Conservation (phyloP, 2,797 vertebrate species). For the Taenioides sp. region DNA sequence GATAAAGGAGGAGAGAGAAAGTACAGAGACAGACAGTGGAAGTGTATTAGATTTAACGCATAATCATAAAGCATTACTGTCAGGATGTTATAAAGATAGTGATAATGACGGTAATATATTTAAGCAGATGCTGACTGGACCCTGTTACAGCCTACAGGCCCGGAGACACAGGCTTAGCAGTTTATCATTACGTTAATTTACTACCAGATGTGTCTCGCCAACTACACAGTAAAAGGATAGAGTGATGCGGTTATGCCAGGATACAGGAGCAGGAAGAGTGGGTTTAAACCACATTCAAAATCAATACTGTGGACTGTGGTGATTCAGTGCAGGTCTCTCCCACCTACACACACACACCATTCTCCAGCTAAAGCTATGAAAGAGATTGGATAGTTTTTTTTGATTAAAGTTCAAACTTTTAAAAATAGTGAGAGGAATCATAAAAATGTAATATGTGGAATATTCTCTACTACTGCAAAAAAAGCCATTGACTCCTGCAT, state of each 20-base stretch:
- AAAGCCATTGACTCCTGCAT: too few relatives aligned
- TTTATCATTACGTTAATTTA: slow-evolving; percentile 61
- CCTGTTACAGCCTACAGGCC: slow-evolving; percentile 28
- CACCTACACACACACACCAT: slow-evolving; percentile 47
- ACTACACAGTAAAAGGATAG: slow-evolving; percentile 7
- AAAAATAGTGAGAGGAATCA: neutral
- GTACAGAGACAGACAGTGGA: slow-evolving; percentile 21
- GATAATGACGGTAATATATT: slow-evolving; percentile 50
- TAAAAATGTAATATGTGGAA: too few relatives aligned
- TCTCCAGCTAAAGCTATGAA: slow-evolving; percentile 47
- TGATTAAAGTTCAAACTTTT: neutral
- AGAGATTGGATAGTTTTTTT: slow-evolving; percentile 22
- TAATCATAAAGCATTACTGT: slow-evolving; percentile 52
- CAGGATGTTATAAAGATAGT: slow-evolving; percentile 52
- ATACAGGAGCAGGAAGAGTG: slow-evolving; percentile 1
- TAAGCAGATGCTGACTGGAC: slow-evolving; percentile 16
- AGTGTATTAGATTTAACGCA: slow-evolving; percentile 33
- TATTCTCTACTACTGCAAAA: too few relatives aligned
- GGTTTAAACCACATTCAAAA: slow-evolving; percentile 41
- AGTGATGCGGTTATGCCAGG: slow-evolving; percentile 6
- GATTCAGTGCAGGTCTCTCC: slow-evolving; percentile 63
- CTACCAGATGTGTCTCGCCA: slow-evolving; percentile 43
- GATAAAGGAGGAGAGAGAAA: neutral
- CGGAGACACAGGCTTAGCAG: slow-evolving; percentile 39
- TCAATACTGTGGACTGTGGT: slow-evolving; percentile 66